Evolutionary conservation across 2,113 vertebrate species (phyloP).

Genomic region (Crypturellus undulatus): DNA sequence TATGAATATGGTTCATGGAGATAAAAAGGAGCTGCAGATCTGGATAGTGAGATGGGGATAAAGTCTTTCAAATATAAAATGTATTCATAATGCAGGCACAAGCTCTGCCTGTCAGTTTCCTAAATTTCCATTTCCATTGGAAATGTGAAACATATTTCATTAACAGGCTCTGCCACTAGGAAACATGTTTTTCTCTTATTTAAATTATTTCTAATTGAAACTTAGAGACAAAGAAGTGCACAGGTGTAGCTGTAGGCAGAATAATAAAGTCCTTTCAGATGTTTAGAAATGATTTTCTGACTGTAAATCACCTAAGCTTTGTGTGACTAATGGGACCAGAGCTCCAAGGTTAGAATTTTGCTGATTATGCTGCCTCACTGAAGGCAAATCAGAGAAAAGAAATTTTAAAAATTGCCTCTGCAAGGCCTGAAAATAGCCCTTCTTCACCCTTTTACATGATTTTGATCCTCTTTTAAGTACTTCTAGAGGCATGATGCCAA

Average conservation of each 20-base stretch:
- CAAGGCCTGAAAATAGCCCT: not conserved
- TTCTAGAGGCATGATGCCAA: not conserved
- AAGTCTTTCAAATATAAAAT: constrained; percentile 31
- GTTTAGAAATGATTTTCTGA: constrained; percentile 54
- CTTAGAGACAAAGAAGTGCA: constrained; percentile 52
- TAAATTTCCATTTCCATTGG: constrained; percentile 58
- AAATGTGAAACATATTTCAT: constrained; percentile 48
- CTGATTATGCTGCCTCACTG: constrained; percentile 37
- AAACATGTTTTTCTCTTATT: constrained; percentile 63
- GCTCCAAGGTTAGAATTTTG: constrained; percentile 44
- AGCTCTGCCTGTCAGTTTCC: constrained; percentile 38
- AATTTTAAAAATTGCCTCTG: constrained; percentile 56
- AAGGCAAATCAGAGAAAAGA: not conserved
- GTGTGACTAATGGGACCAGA: constrained; percentile 25
- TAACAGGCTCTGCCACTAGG: constrained; percentile 43
- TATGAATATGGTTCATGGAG: not conserved
- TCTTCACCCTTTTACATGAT: not conserved
- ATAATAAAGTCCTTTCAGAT: constrained; percentile 33
- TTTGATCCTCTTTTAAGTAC: not conserved
- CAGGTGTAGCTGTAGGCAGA: constrained; percentile 65
- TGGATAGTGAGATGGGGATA: not conserved
- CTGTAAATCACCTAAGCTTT: constrained; percentile 51
- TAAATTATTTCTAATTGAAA: constrained; percentile 62
- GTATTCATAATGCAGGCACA: constrained; percentile 26
- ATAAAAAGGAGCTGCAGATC: not conserved